Percentiles rank a stretch among this genome's conserved stretches.
These are phyloP conservation scores for Strix aluco DNA, from an alignment of 2,113 vertebrate species.

Conservation along the genomic window DNA sequence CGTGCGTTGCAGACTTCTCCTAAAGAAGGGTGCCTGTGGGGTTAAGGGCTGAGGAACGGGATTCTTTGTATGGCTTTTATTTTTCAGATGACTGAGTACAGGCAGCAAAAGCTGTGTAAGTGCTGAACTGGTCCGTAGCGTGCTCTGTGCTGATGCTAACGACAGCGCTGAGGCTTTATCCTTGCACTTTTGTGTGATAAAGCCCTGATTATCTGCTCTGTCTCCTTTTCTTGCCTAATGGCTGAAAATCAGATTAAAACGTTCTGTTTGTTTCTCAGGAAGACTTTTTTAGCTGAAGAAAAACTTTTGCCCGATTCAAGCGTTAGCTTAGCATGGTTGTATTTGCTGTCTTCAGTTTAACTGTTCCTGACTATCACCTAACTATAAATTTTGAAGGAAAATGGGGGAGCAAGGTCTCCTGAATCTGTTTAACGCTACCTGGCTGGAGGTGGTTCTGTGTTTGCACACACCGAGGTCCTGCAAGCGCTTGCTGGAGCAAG, in stretches of 20 bases:
- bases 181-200: rapidly evolving
- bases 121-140: no score
- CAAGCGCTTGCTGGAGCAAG: rapidly evolving
- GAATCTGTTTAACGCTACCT: not conserved
- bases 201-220: rapidly evolving
- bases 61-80: not conserved
- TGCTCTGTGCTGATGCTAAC: no score
- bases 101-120: not conserved
- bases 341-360: not conserved
- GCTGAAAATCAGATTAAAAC: not conserved
- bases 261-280: not conserved
- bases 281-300: not conserved
- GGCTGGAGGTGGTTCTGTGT: not conserved
- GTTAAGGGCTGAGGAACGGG: not conserved
- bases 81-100: not conserved
- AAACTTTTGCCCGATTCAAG: not conserved
- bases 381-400: not conserved
- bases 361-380: not conserved
- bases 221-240: not conserved
- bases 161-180: not conserved
- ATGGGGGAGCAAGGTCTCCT: not conserved
- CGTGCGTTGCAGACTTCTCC: not conserved
- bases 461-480: not conserved
- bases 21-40: not conserved
- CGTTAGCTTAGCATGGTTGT: not conserved